Evolutionary conservation across 2,113 vertebrate genomes (phyloP), one percentile per base, ranked within the genome.

Genomic region (Heliornis fulica): DNA sequence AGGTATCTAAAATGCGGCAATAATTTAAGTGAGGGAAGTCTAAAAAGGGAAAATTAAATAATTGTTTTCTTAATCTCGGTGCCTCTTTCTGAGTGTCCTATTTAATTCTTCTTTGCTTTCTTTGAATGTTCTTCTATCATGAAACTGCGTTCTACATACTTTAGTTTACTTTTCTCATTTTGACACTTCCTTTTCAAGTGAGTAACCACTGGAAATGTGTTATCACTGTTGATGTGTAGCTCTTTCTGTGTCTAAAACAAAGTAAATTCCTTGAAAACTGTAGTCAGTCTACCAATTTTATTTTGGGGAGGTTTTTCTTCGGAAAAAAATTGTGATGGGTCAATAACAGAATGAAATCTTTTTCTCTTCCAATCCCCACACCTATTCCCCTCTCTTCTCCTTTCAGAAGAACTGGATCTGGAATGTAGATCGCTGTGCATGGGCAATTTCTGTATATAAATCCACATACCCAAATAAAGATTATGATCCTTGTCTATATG

Each of bases 361-460:
- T 70, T 25, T 12, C 3, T 5, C 56, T 38, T 51, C 11, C 18
- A 15, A 34, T 13, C 17, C 14, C 8, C 11, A 11, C 8, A 13
- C 0, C 12, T 48, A 31, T 31, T 25, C 8, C 8, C 1, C 4
- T 93, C 5, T 4, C 7, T 86, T 32, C 8, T 13, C 36, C 8
- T 88, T 43, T 71, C 48, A 46, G 13, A 4, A 68, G 34, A 83
- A 54, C 20, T 69, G 28, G 50, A 65, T 6, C 7, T 46, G 34
- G 5, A 77, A 65, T 61, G 36, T 15, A 31, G 16, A 29, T 51
- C 63, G 13, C 15, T 21, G 3, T 54, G 4, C 45, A 46, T 40
- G 38, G 13, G 31, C 5, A 51, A 6, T 60, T 89, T 89, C 28
- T 85, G 11, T 28, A 5, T 36, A 36, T 60, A 85, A 63, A 40